phyloP scores from a whole-genome alignment of 2,888 invertebrate species.

The Sinotaia quadrata region DNA sequence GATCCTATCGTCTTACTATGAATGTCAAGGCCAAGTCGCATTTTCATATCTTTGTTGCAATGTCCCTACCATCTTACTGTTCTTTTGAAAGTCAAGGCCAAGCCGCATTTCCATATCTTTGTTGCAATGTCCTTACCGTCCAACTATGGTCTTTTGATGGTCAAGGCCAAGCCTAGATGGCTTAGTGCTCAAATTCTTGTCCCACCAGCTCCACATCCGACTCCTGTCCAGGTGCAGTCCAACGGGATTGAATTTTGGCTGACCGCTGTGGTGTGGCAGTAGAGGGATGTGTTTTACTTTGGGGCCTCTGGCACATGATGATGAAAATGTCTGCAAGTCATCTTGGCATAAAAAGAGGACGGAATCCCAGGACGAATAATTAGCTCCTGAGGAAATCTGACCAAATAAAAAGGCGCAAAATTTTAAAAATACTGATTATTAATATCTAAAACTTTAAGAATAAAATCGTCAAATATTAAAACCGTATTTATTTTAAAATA shows the following conservation, averaged over 20 bases:
- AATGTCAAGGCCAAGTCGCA: no score
- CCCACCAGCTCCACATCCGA: not conserved
- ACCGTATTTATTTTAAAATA: no score
- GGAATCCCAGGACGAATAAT: not conserved
- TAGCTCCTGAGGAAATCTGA: no score
- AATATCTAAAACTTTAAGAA: no score
- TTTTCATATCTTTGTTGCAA: no score
- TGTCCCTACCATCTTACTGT: no score
- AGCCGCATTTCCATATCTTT: no score
- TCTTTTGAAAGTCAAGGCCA: no score
- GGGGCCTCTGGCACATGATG: not conserved
- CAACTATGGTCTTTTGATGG: slow-evolving; percentile 1
- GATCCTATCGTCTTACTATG: no score
- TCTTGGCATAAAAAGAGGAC: not conserved
- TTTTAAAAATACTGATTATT: no score
- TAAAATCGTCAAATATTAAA: no score
- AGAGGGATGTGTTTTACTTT: not conserved
- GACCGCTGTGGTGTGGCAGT: not conserved
- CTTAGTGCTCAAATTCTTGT: not conserved
- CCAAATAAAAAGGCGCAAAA: no score
- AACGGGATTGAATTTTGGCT: not conserved
- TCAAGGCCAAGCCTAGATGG: not conserved
- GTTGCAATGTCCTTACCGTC: slow-evolving; percentile 1
- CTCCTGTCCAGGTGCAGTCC: not conserved
- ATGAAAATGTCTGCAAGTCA: not conserved